These are phyloP conservation scores for Aythya fuligula DNA, from an alignment of 2,797 vertebrate species.

Conservation along the genomic window DNA sequence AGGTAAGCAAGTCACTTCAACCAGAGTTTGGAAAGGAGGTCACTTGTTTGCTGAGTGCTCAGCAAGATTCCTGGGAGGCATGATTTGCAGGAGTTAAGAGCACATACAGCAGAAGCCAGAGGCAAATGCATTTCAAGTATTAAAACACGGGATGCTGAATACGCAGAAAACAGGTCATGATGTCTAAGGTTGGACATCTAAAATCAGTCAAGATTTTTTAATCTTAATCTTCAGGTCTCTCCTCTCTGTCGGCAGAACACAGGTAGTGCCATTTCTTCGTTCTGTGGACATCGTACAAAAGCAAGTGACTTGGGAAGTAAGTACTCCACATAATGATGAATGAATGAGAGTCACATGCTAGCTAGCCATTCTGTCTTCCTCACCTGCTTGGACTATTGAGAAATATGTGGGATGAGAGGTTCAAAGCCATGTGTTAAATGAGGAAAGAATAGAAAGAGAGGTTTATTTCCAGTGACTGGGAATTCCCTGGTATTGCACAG, in stretches of 20 bases:
- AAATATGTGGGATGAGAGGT: constrained; percentile 10
- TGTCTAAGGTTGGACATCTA: neutral
- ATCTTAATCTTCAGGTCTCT: neutral
- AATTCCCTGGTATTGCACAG: neutral
- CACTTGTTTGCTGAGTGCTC: neutral
- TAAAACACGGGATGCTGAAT: neutral
- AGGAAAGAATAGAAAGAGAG: neutral
- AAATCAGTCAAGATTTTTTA: neutral
- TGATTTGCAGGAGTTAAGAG: constrained; percentile 10
- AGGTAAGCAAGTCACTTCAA: constrained; percentile 8
- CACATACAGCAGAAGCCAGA: neutral
- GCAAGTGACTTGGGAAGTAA: neutral
- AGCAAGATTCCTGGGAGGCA: neutral
- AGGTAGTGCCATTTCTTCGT: neutral
- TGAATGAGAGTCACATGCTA: neutral
- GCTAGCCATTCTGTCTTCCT: constrained; percentile 29
- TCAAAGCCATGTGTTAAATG: neutral
- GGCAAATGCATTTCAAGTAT: neutral
- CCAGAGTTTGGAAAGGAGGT: constrained; percentile 11
- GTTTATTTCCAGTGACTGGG: neutral
- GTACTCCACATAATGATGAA: neutral
- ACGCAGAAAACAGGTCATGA: neutral
- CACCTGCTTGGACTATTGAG: neutral
- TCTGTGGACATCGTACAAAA: accelerated
- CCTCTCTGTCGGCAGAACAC: neutral